Evolutionary conservation across 2,113 vertebrate species (phyloP).

Genomic region (Zonotrichia leucophrys): DNA sequence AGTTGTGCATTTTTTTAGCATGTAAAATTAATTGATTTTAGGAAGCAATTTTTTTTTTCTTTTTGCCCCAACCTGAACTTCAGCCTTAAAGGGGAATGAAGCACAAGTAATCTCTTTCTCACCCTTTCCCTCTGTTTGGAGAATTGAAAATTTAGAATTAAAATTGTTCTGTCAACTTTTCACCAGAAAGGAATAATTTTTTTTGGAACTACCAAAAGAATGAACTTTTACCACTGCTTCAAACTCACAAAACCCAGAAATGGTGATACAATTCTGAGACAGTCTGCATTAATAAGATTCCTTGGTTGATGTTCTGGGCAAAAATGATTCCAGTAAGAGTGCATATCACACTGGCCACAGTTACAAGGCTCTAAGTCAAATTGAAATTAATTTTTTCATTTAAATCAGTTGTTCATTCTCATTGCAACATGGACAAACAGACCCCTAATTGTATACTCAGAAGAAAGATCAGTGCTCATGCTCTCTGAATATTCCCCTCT

Average conservation of each 20-base stretch:
- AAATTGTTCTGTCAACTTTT: neutral
- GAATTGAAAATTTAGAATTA: neutral
- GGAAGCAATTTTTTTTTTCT: neutral
- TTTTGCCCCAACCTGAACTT: neutral
- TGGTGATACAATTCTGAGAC: neutral
- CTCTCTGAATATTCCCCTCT: neutral
- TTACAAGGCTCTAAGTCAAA: neutral
- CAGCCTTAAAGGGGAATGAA: neutral
- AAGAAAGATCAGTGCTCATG: neutral
- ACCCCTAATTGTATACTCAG: neutral
- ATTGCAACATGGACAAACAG: neutral
- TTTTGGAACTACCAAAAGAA: neutral
- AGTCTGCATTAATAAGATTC: neutral
- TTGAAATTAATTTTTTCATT: neutral
- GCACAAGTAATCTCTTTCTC: neutral
- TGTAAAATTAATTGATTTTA: neutral
- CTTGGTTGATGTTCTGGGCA: neutral
- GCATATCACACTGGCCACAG: rapidly evolving
- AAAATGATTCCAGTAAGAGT: neutral
- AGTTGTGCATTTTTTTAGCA: neutral
- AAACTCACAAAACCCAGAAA: neutral
- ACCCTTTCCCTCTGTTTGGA: neutral
- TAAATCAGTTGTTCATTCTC: neutral
- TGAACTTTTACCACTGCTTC: neutral
- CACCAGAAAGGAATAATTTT: neutral